Base-by-base conservation (phyloP, 2,113 vertebrate genomes). In the Cyprinodon brontotheroides region DNA sequence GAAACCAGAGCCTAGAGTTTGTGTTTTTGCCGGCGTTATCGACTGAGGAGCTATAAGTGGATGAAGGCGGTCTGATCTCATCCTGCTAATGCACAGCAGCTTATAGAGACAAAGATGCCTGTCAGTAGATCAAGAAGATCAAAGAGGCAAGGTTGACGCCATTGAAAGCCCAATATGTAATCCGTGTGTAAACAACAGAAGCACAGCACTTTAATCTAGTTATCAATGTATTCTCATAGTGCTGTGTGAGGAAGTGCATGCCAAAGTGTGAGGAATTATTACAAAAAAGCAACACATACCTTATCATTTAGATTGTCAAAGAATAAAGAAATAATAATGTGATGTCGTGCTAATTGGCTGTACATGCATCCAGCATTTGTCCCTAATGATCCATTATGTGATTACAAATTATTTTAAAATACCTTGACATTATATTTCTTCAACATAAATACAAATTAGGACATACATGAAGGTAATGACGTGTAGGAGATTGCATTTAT, bases 1-100 rank as follows among this genome's bases (percentile, higher is more conserved):
- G 86, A 81, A 70, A 65, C 62, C 40, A 15, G 48, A 79, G 65
- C 75, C 50, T 0, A 0, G 71, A 60, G 73, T 65, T 39, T 70
- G 74, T 74, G 77, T 78, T 82, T 86, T 71, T 75, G 74, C 73
- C 61, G 37, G 64, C 53, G 37, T 57, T 83, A 85, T 83, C 1
- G 87, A 85, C 75, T 45, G 74, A 61, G 62, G 37, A 77, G 82
- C 75, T 69, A 38, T 82, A 79, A 76, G 80, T 68, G 65, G 83
- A 86, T 77, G 73, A 69, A 79, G 72, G 60, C 61, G 13, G 40
- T 36, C 57, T 50, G 69, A 75, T 73, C 73, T 81, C 72, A 69
- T 69, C 79, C 82, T 57, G 50, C 62, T 81, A 67, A 79, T 80
- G 50, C 70, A 72, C 61, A 47, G 60, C 17, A 0, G 70, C 82